phyloP scores from a whole-genome alignment of 2,797 vertebrate genomes.

The Pseudochirops cupreus region DNA sequence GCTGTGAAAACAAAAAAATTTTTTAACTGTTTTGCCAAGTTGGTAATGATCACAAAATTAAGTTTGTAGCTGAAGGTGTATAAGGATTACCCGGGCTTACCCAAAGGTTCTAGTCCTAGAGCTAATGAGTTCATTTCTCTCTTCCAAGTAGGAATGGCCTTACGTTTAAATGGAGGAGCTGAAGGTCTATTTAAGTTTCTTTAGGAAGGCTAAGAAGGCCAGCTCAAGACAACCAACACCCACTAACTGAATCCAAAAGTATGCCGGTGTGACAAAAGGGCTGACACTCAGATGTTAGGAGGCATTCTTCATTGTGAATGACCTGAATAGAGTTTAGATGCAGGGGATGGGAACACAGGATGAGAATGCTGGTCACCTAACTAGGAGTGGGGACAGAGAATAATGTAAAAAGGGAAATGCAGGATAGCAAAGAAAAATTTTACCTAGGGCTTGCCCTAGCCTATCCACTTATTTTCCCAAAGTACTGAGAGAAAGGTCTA shows the following conservation, averaged over 20 bases:
- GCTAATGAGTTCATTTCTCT: neutral
- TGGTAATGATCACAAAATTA: neutral
- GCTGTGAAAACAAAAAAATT: constrained; percentile 85
- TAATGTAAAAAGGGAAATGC: neutral
- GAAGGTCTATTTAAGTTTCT: neutral
- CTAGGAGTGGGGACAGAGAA: neutral
- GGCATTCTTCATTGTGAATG: no score
- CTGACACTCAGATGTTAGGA: no score
- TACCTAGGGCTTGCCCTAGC: neutral
- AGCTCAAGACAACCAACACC: neutral
- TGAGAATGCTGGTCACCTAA: neutral
- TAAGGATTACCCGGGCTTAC: neutral
- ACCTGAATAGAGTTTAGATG: neutral
- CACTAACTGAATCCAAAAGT: neutral
- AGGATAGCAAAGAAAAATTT: neutral
- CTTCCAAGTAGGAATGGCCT: neutral
- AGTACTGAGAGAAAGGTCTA: neutral
- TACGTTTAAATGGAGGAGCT: neutral
- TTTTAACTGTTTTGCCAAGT: constrained; percentile 9
- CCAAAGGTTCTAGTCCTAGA: neutral
- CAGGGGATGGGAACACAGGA: neutral
- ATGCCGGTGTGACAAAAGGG: no score
- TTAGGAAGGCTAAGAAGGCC: neutral
- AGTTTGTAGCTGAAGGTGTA: neutral
- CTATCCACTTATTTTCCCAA: neutral